Base-by-base conservation (phyloP, 2,888 invertebrate genomes). In the Cistogaster globosa region DNA sequence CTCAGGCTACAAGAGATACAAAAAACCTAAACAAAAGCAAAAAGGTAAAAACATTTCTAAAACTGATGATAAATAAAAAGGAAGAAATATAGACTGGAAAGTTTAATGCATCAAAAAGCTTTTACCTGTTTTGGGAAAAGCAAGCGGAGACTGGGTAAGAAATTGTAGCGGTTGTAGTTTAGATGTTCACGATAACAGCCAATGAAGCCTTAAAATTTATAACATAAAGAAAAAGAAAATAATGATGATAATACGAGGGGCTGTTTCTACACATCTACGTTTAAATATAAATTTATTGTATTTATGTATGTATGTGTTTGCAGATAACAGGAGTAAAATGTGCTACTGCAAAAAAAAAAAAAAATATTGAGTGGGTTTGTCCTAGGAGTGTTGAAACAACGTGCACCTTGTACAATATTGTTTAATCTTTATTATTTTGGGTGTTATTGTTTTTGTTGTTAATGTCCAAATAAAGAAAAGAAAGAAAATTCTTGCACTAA, bases 121-220 rank as follows among this genome's bases (percentile, higher is more conserved):
- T 65, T 48, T 18, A 65, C 48, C 26, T 48, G 32, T 32, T 32
- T 32, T 5, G 8, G 8, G 32, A 32, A 6, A 32, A 32, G 32
- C 8, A 8, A 0, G 32, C 32, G 63, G 63, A 12, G 14, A 16
- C 8, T n/a, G 48, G 12, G n/a, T 18, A 18, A 36, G 18, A 42
- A 69, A 57, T 26, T 42, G 12, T 2, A 18, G n/a, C 42, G 22
- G 42, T 20, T 20, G 20, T 55, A 57, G 9, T 22, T 5, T n/a
- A 26, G 2, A 45, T 62, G 36, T 12, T 32, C n/a, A 51, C 36
- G 62, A 26, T 51, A 22, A 69, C 20, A 26, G 42, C 32, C 32
- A 36, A 69, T 69, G 62, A 78, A 78, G 69, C 48, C 69, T 65
- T n/a, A 57, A 48, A 18, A 65, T 67, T 72, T 38, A 22, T 72